Evolutionary conservation across 2,888 invertebrate genomes (phyloP).

Genomic region (Acrocera orbiculus): DNA sequence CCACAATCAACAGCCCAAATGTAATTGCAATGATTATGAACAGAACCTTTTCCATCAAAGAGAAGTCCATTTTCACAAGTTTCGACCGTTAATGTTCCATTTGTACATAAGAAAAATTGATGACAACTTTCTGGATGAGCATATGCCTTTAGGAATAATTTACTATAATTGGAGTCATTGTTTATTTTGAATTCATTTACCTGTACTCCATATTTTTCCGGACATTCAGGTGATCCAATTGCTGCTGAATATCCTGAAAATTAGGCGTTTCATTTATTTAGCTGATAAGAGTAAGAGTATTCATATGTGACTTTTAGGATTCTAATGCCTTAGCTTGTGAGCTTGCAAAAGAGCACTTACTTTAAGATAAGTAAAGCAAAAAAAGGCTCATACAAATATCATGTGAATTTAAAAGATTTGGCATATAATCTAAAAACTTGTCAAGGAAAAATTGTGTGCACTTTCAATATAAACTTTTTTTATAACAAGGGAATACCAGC

Average conservation of each 20-base stretch:
- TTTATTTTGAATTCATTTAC: conserved; percentile 20
- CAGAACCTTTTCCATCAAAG: conserved; percentile 76
- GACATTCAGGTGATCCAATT: conserved; percentile 54
- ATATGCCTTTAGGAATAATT: conserved; percentile 39
- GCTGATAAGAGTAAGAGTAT: too few relatives aligned
- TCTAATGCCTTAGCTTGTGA: too few relatives aligned
- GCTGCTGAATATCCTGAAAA: conserved; percentile 42
- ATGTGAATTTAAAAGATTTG: too few relatives aligned
- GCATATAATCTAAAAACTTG: too few relatives aligned
- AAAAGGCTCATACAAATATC: too few relatives aligned
- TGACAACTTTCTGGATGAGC: conserved; percentile 76
- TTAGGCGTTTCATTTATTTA: too few relatives aligned
- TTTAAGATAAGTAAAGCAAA: too few relatives aligned
- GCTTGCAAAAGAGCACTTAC: too few relatives aligned
- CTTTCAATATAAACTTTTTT: too few relatives aligned
- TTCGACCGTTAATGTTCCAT: conserved; percentile 76
- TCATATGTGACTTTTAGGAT: too few relatives aligned
- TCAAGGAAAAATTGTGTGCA: too few relatives aligned
- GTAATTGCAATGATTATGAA: conserved; percentile 87
- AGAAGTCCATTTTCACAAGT: conserved; percentile 82
- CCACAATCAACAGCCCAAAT: conserved; percentile 85
- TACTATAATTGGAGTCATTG: neutral
- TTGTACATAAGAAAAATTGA: conserved; percentile 79
- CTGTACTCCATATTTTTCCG: conserved; percentile 61
- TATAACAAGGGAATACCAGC: too few relatives aligned